phyloP scores from a whole-genome alignment of 2,797 vertebrate genomes.

The Gouania willdenowi region DNA sequence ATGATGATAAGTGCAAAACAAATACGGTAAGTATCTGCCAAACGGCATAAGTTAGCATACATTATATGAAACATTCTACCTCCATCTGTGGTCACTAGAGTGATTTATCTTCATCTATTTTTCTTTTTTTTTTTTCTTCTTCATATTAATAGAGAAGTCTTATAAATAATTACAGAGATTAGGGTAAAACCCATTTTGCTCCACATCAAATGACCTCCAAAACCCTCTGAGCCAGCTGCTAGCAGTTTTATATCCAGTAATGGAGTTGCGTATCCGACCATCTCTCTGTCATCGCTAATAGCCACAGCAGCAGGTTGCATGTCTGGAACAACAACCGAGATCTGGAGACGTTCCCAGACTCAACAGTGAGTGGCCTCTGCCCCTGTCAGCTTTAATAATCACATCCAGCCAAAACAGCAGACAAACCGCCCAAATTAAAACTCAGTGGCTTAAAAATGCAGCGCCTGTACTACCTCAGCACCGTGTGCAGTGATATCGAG shows the following conservation, averaged over 20 bases:
- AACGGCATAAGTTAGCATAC: too few relatives aligned
- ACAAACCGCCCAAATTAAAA: constrained; percentile 44
- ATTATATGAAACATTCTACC: too few relatives aligned
- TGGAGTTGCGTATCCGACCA: constrained; percentile 11
- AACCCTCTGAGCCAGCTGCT: constrained; percentile 27
- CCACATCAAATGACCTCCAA: constrained; percentile 27
- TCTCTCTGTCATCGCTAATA: constrained; percentile 30
- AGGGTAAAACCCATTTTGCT: constrained; percentile 12
- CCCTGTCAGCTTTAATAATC: constrained; percentile 51
- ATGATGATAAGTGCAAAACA: too few relatives aligned
- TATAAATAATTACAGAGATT: constrained; percentile 28
- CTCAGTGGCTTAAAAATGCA: constrained; percentile 34
- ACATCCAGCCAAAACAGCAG: constrained; percentile 42
- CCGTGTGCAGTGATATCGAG: constrained; percentile 20
- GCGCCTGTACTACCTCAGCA: constrained; percentile 6
- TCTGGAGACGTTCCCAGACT: constrained; percentile 69
- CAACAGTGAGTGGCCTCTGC: constrained; percentile 44
- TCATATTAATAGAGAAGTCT: constrained; percentile 11
- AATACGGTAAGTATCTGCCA: too few relatives aligned
- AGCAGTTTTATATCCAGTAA: constrained; percentile 12
- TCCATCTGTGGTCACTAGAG: neutral
- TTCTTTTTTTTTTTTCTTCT: too few relatives aligned
- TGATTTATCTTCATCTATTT: too few relatives aligned
- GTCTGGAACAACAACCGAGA: constrained; percentile 50
- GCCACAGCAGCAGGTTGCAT: constrained; percentile 43